Evolutionary conservation across 1,140 invertebrate species (phyloP).

Genomic region (Diachasma alloeum): DNA sequence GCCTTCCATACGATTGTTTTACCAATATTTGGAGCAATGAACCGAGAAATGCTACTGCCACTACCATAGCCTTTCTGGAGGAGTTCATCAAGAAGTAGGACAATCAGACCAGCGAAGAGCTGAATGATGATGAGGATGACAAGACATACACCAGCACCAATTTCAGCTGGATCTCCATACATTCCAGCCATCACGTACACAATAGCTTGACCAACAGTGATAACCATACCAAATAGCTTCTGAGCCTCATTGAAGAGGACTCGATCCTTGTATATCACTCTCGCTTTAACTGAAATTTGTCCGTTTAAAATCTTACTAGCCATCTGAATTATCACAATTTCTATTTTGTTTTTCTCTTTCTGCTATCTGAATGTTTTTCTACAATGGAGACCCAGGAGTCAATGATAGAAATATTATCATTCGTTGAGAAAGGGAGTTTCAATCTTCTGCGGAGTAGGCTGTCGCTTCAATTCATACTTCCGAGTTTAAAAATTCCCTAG

Average conservation of each 20-base stretch:
- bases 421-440: too few species aligned
- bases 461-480: too few species aligned
- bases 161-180: slow-evolving; percentile 99
- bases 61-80: slow-evolving; percentile 97
- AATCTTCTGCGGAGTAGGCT: too few species aligned
- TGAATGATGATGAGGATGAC: slow-evolving; percentile 98
- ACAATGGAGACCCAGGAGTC: too few species aligned
- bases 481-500: too few species aligned
- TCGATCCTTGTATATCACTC: too few species aligned
- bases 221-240: slow-evolving; percentile 99
- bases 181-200: slow-evolving; percentile 99
- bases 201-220: slow-evolving; percentile 99
- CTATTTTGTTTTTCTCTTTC: too few species aligned
- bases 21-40: slow-evolving; percentile 99
- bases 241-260: too few species aligned
- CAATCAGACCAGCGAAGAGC: slow-evolving; percentile 97
- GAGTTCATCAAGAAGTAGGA: slow-evolving; percentile 95
- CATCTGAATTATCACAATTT: too few species aligned
- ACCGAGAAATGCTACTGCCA: slow-evolving; percentile 98
- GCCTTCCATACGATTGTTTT: slow-evolving; percentile 99
- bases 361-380: too few species aligned
- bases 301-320: too few species aligned
- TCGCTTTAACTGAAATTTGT: not conserved
- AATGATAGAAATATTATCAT: too few species aligned
- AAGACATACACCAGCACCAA: slow-evolving; percentile 98